A percentile compares a stretch with the other conserved stretches of the same genome.
phyloP scores from a whole-genome alignment of 1,140 invertebrate species.

The Caenorhabditis brenneri region DNA sequence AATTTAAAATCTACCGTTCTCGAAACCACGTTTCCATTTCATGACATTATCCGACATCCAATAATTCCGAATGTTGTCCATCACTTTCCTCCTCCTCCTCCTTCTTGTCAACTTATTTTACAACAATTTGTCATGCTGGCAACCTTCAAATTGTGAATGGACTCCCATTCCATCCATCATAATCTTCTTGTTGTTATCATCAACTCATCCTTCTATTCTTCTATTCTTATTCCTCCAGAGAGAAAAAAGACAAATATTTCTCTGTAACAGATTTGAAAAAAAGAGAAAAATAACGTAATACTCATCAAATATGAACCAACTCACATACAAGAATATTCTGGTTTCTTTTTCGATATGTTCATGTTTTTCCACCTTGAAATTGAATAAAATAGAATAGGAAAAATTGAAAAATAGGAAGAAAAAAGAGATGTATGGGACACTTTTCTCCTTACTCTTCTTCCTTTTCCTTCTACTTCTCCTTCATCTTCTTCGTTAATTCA shows the following conservation, averaged over 20 bases:
- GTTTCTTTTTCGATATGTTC: not conserved
- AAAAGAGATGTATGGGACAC: not conserved
- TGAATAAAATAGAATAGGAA: not conserved
- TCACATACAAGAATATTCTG: not conserved
- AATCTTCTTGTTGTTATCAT: conserved; percentile 43
- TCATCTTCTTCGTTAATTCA: conserved; percentile 20
- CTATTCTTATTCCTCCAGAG: not conserved
- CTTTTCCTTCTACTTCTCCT: not conserved
- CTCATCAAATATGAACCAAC: conserved; percentile 32
- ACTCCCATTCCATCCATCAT: conserved; percentile 18
- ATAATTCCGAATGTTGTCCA: too few relatives aligned
- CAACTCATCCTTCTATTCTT: not conserved
- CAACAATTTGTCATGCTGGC: conserved; percentile 21
- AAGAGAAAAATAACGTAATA: not conserved
- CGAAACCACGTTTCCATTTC: not conserved
- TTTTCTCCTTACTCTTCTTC: not conserved
- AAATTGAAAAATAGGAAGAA: not conserved
- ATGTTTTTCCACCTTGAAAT: not conserved
- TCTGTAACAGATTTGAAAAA: conserved; percentile 7
- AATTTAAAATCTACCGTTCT: too few relatives aligned
- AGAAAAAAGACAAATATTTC: not conserved
- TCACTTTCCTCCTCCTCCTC: too few relatives aligned
- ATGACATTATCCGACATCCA: too few relatives aligned
- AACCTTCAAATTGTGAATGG: too few relatives aligned
- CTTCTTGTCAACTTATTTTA: conserved; percentile 19